phyloP scores from a whole-genome alignment of 2,888 invertebrate species.

The Volucella bombylans region DNA sequence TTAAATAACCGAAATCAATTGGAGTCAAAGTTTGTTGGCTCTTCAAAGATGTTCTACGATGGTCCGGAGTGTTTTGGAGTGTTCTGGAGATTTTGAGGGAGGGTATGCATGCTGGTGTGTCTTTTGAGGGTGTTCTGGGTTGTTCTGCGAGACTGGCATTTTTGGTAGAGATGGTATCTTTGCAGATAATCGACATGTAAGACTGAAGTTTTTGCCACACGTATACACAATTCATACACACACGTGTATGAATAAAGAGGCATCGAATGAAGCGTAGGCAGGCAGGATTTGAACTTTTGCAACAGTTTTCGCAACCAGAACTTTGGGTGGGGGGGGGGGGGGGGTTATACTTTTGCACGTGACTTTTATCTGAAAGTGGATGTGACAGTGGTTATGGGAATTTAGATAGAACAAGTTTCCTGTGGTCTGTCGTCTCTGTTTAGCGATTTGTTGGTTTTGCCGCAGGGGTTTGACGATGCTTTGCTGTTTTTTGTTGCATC shows the following conservation, averaged over 20 bases:
- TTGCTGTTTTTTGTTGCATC: not conserved
- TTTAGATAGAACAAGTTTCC: constrained; percentile 48
- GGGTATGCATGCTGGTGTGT: not conserved
- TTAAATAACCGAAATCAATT: constrained; percentile 69
- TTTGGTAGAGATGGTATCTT: not conserved
- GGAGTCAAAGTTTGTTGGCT: constrained; percentile 61
- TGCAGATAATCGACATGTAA: constrained; percentile 64
- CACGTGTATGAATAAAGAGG: not conserved
- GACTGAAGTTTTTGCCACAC: constrained; percentile 11
- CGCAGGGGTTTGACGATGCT: constrained; percentile 14
- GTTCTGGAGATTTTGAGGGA: not conserved
- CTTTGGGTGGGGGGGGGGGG: too few species aligned
- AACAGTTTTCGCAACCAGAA: constrained; percentile 41
- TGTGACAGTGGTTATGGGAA: constrained; percentile 11
- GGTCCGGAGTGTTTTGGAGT: too few species aligned
- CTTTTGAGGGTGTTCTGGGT: too few species aligned
- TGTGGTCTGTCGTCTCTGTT: constrained; percentile 32
- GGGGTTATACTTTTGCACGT: constrained; percentile 67
- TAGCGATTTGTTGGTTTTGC: constrained; percentile 62
- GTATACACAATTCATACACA: not conserved
- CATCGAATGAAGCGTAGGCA: not conserved
- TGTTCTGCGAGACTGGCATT: not conserved
- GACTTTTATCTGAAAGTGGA: constrained; percentile 65
- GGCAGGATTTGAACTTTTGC: constrained; percentile 50
- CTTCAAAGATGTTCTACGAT: constrained; percentile 28